These are phyloP conservation scores for Rhinichthys osculus DNA, from an alignment of 2,797 vertebrate genomes.

Conservation along the genomic window DNA sequence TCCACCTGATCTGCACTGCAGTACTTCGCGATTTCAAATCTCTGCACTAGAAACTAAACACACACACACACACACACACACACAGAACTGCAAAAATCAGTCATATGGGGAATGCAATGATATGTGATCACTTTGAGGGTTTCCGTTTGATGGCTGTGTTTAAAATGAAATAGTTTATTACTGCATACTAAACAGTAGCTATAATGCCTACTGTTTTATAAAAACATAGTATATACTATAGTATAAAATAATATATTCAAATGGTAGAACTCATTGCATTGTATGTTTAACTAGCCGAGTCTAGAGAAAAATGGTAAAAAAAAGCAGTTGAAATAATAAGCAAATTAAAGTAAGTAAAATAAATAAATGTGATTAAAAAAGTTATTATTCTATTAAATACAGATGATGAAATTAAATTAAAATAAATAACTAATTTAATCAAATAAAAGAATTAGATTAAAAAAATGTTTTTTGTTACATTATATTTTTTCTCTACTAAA, in stretches of 20 bases:
- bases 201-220: too few species aligned
- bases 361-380: background rate
- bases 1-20: constrained; percentile 98
- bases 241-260: too few species aligned
- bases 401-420: background rate
- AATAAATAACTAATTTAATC: fast-evolving
- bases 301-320: too few species aligned
- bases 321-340: too few species aligned
- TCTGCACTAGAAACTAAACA: constrained; percentile 91
- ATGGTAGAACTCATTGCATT: background rate
- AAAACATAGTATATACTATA: too few species aligned
- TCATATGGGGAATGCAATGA: background rate
- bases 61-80: background rate
- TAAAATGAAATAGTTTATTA: background rate
- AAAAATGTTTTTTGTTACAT: too few species aligned
- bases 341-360: background rate
- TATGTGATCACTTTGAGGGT: background rate
- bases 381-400: background rate
- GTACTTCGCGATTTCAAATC: constrained; percentile 98
- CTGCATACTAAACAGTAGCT: too few species aligned
- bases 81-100: background rate
- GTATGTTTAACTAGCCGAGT: background rate
- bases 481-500: too few species aligned
- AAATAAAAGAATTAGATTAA: too few species aligned
- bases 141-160: background rate